A percentile compares a stretch with the other conserved stretches of the same genome.
Conservation (phyloP, 2,888 invertebrate genomes). For the Harpalus rufipes region DNA sequence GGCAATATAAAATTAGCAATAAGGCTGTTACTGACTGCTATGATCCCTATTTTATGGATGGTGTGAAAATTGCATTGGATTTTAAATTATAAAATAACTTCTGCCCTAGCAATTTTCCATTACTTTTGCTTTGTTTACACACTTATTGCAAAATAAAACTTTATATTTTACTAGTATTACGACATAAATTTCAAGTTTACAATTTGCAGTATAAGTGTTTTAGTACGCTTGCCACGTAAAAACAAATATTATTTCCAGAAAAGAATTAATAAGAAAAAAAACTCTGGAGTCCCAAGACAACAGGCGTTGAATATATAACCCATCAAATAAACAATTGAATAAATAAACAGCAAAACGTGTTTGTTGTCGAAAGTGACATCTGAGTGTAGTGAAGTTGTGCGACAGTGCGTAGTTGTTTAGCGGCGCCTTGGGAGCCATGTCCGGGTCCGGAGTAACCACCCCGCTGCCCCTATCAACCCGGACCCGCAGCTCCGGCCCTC, state of each 20-base stretch:
- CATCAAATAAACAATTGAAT: slow-evolving; percentile 58
- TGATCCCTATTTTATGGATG: too few relatives aligned
- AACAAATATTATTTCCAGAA: slow-evolving; percentile 2
- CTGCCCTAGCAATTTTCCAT: too few relatives aligned
- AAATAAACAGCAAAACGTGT: slow-evolving; percentile 57
- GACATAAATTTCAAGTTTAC: background rate
- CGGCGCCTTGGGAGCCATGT: slow-evolving; percentile 41
- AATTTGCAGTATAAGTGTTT: background rate
- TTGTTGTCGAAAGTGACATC: slow-evolving; percentile 59
- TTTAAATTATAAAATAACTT: too few relatives aligned
- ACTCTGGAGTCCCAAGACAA: slow-evolving; percentile 16
- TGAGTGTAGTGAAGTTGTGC: slow-evolving; percentile 37
- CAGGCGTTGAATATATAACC: slow-evolving; percentile 45
- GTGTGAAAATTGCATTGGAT: too few relatives aligned
- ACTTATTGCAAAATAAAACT: too few relatives aligned
- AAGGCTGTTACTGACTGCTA: too few relatives aligned
- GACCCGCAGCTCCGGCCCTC: slow-evolving; percentile 15
- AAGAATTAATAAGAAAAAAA: slow-evolving; percentile 47
- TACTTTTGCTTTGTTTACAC: too few relatives aligned
- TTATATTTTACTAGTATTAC: too few relatives aligned
- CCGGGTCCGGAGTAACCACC: slow-evolving; percentile 5
- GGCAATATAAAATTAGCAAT: too few relatives aligned
- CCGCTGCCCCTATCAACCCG: background rate
- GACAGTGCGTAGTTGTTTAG: slow-evolving; percentile 59
- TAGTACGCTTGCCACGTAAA: background rate